These are phyloP conservation scores for Macaria liturata DNA, from an alignment of 2,888 invertebrate genomes.

Conservation along the genomic window DNA sequence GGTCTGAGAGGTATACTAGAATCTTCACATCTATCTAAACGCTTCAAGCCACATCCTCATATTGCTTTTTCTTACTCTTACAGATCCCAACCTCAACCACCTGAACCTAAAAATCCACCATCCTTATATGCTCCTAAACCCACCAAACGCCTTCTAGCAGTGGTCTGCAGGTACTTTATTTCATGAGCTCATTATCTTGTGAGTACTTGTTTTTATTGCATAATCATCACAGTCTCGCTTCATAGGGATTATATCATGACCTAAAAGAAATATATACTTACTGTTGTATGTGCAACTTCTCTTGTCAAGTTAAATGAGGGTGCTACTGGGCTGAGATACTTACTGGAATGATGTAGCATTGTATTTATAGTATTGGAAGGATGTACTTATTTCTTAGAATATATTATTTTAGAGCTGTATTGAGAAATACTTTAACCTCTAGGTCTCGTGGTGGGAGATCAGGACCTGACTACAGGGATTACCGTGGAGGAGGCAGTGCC, in stretches of 20 bases:
- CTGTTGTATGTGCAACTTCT: no score
- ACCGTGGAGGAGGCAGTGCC: constrained; percentile 87
- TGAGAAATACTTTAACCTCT: background rate
- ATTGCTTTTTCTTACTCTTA: constrained; percentile 41
- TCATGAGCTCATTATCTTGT: constrained; percentile 3
- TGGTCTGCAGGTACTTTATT: constrained; percentile 59
- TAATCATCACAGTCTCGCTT: constrained; percentile 1
- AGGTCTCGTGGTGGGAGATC: constrained; percentile 86
- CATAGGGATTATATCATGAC: no score
- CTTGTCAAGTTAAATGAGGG: no score
- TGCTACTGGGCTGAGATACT: no score
- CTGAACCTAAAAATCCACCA: constrained; percentile 61
- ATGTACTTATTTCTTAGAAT: no score
- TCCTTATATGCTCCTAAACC: constrained; percentile 55
- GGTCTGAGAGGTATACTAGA: constrained; percentile 87
- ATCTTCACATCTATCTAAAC: background rate
- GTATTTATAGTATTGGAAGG: no score
- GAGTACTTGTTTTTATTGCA: background rate
- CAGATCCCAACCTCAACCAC: constrained; percentile 71
- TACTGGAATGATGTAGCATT: no score
- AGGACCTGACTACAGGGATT: constrained; percentile 91
- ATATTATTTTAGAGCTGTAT: no score
- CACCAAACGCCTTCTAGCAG: constrained; percentile 57
- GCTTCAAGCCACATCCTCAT: background rate
- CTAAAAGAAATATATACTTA: no score